These are phyloP conservation scores for Spodoptera litura DNA, from an alignment of 1,140 invertebrate species.

Conservation along the genomic window DNA sequence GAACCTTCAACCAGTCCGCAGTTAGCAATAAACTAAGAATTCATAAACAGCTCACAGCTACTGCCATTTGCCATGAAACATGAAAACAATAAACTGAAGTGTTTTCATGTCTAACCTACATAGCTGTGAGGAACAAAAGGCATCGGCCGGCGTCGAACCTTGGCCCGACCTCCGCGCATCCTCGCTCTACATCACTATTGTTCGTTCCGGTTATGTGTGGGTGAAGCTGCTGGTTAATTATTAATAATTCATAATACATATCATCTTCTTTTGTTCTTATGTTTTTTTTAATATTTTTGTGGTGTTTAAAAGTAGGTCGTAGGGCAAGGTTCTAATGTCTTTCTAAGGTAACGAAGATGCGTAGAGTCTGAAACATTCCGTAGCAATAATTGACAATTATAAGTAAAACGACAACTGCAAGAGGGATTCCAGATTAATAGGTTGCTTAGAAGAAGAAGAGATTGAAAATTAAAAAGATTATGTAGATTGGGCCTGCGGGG, in stretches of 20 bases:
- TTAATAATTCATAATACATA: constrained; percentile 33
- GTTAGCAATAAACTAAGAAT: not conserved
- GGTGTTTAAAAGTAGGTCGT: not conserved
- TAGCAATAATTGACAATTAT: too few species aligned
- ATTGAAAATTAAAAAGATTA: too few species aligned
- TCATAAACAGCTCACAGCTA: not conserved
- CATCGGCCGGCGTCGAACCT: constrained; percentile 70
- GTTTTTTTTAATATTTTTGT: not conserved
- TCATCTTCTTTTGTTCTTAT: constrained; percentile 19
- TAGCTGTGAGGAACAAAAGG: constrained; percentile 74
- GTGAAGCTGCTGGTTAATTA: constrained; percentile 45
- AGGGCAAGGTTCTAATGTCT: too few species aligned
- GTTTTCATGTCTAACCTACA: constrained; percentile 68
- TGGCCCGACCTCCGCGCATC: constrained; percentile 81
- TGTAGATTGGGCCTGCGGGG: too few species aligned
- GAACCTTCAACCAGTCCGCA: not conserved
- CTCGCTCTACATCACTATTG: constrained; percentile 80
- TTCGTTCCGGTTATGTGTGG: constrained; percentile 62
- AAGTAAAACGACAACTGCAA: too few species aligned
- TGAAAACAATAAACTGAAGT: constrained; percentile 32
- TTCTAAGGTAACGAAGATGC: too few species aligned
- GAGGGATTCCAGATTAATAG: too few species aligned
- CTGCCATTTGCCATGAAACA: constrained; percentile 22
- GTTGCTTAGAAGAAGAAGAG: too few species aligned
- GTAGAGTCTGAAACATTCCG: too few species aligned